phyloP scores from a whole-genome alignment of 2,113 vertebrate genomes.

The Eonycteris spelaea region DNA sequence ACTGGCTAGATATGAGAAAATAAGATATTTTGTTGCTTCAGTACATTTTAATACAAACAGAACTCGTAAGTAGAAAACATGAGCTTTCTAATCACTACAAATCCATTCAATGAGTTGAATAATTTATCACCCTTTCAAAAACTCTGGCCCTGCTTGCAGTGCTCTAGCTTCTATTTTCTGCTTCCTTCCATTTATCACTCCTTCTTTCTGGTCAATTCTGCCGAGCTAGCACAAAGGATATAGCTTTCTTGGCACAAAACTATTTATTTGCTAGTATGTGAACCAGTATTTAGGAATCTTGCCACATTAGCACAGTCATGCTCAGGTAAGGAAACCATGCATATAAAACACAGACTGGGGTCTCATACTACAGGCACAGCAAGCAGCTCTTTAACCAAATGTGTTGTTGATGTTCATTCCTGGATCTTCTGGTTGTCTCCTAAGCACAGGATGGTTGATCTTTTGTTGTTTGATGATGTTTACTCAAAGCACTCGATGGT shows the following conservation, averaged over 20 bases:
- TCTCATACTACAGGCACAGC: neutral
- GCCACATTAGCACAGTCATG: neutral
- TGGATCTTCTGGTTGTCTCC: neutral
- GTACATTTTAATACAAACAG: neutral
- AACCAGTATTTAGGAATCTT: slow-evolving; percentile 10
- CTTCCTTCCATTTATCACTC: neutral
- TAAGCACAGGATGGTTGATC: neutral
- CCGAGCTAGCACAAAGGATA: neutral
- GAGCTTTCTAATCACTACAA: slow-evolving; percentile 29
- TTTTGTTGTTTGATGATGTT: neutral
- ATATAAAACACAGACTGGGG: neutral
- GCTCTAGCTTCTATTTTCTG: neutral
- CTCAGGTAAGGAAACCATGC: neutral
- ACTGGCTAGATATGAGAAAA: neutral
- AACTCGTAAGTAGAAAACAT: neutral
- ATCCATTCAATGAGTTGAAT: neutral
- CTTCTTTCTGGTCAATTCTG: neutral
- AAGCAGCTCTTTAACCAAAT: neutral
- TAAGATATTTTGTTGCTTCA: slow-evolving; percentile 4
- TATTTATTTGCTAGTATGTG: slow-evolving; percentile 5
- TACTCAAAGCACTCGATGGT: neutral
- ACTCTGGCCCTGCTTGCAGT: neutral
- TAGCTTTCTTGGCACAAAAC: neutral
- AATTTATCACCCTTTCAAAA: neutral
- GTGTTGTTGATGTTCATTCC: neutral